These are phyloP conservation scores for Campoplex capitator DNA, from an alignment of 2,888 invertebrate species.

Conservation along the genomic window DNA sequence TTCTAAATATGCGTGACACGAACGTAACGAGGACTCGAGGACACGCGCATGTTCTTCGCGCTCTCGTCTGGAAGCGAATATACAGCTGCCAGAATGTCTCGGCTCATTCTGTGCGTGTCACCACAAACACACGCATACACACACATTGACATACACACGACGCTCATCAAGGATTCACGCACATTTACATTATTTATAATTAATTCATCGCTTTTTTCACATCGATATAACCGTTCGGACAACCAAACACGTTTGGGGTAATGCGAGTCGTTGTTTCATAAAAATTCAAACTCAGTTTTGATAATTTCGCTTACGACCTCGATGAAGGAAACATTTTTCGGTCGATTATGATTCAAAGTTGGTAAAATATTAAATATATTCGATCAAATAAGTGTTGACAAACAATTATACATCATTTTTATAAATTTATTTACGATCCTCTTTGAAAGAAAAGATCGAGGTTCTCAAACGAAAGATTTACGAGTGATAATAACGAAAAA, in stretches of 20 bases:
- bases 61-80: slow-evolving; percentile 46
- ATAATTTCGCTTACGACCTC: not conserved
- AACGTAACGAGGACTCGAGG: slow-evolving; percentile 75
- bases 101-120: slow-evolving; percentile 29
- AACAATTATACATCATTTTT: too few relatives aligned
- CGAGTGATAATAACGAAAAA: too few relatives aligned
- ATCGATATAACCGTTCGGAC: not conserved
- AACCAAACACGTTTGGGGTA: not conserved
- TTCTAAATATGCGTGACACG: slow-evolving; percentile 76
- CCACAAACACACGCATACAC: not conserved
- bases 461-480: too few relatives aligned
- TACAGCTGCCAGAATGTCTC: slow-evolving; percentile 32
- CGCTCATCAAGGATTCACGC: slow-evolving; percentile 6
- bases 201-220: slow-evolving; percentile 21
- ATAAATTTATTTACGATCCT: too few relatives aligned
- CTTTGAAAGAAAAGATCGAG: too few relatives aligned
- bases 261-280: slow-evolving; percentile 8
- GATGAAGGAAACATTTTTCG: not conserved
- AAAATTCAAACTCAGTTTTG: not conserved
- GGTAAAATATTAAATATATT: not conserved
- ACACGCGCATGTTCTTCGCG: slow-evolving; percentile 40
- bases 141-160: not conserved
- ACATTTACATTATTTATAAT: slow-evolving; percentile 31
- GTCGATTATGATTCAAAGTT: not conserved
- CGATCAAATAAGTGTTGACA: not conserved